Base-by-base conservation (phyloP, 1,140 invertebrate species). In the Dendrolimus kikuchii region DNA sequence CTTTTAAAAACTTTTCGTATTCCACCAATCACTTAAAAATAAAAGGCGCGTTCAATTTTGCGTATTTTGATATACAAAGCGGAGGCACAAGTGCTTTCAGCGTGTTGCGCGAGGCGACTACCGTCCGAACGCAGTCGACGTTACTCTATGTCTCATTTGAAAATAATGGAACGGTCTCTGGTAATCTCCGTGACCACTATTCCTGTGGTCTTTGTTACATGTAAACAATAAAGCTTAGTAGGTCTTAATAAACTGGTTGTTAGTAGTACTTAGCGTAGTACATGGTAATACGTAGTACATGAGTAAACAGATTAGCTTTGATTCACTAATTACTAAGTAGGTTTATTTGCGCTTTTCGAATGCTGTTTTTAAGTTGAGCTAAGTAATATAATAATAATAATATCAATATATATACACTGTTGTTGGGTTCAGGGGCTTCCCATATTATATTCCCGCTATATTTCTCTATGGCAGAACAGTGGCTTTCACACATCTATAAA, bases 141-240 rank as follows among this genome's bases (percentile, higher is more conserved):
- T 57, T 68, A 73, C 66, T 73, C 72, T 75, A 79, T 67, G 73
- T 66, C 61, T 77, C 66, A 74, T 73, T 62, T 63, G 61, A 63
- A 58, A 64, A 57, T 51, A 55, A 47, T 54, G 40, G 48, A 53
- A 49, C 64, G 67, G 59, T 50, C 66, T 59, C 59, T 60, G 40
- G 46, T 52, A 39, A 38, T 52, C 44, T 37, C 42, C 52, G 46
- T 54, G 47, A 50, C 46, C 44, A 57, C 66, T 60, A 59, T 59
- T 67, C 23, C 46, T 51, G 37, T 49, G 49, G 42, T 49, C 48
- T 46, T 53, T 48, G 38, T 61, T 43, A 46, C 46, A 59, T 44
- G 46, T 36, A 8, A 45, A 8, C 45, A 38, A 55, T 51, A 59
- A 62, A 60, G 51, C 60, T 44, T 38, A 50, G 55, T 40, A 58